A percentile compares a stretch with the other conserved stretches of the same genome.
phyloP scores from a whole-genome alignment of 2,888 invertebrate genomes.

The Shargacucullia verbasci region DNA sequence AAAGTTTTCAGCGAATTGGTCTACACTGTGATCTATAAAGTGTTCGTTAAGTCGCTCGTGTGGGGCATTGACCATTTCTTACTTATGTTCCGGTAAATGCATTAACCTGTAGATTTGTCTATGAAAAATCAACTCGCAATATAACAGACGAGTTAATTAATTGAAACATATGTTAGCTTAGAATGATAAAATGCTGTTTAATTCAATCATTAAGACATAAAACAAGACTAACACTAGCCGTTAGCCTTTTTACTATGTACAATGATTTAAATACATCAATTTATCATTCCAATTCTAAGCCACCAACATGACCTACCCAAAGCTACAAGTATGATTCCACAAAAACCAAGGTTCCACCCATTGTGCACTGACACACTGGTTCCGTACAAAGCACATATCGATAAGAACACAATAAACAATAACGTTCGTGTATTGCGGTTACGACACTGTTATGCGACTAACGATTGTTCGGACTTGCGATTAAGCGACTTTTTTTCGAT shows the following conservation, averaged over 20 bases:
- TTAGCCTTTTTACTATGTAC: too few species aligned
- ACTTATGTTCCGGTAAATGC: neutral
- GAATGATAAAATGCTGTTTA: too few species aligned
- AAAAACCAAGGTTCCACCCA: constrained; percentile 81
- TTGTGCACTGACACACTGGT: constrained; percentile 73
- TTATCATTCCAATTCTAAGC: constrained; percentile 8
- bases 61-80: constrained; percentile 17
- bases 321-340: constrained; percentile 51
- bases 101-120: neutral
- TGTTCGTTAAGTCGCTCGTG: constrained; percentile 4
- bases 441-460: constrained; percentile 73
- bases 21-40: constrained; percentile 42
- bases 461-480: constrained; percentile 64
- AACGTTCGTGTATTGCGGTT: constrained; percentile 80
- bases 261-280: neutral
- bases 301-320: constrained; percentile 47
- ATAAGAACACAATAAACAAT: constrained; percentile 89
- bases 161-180: too few species aligned
- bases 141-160: too few species aligned
- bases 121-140: neutral
- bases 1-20: constrained; percentile 38
- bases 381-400: constrained; percentile 79
- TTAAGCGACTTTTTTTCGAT: constrained; percentile 55
- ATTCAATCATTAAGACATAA: too few species aligned
- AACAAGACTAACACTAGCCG: too few species aligned